Evolutionary conservation across 2,797 vertebrate species (phyloP).

Genomic region (Iguana delicatissima): DNA sequence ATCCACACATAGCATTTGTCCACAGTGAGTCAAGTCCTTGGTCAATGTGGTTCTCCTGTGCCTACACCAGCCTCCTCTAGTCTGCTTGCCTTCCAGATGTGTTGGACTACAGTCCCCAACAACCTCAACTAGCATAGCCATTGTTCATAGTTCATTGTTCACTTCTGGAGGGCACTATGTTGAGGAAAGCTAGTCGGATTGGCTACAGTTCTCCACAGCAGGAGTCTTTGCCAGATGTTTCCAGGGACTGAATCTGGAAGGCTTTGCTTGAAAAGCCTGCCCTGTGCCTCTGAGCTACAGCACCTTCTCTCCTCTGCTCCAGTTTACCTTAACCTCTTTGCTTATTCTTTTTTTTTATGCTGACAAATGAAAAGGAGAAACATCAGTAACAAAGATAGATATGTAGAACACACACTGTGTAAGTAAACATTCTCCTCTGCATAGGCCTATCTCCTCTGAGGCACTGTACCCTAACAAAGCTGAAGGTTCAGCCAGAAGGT

Average conservation of each 20-base stretch:
- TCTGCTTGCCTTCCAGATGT: neutral
- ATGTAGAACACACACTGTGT: neutral
- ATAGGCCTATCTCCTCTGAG: neutral
- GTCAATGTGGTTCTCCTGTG: neutral
- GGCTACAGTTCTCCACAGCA: neutral
- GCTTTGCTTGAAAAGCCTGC: neutral
- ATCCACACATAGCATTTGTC: neutral
- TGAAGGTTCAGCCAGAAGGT: neutral
- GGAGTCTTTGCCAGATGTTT: neutral
- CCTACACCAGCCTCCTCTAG: neutral
- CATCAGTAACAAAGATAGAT: neutral
- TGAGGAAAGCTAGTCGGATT: neutral
- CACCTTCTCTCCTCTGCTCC: neutral
- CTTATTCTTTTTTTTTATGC: neutral
- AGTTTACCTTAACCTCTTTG: neutral
- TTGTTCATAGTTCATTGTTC: neutral
- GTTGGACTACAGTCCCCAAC: neutral
- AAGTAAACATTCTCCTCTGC: fast-evolving
- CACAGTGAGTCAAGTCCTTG: neutral
- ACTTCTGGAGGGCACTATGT: neutral
- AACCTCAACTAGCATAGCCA: neutral
- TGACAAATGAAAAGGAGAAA: slow-evolving; percentile 17
- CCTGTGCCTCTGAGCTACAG: neutral
- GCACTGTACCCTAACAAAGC: neutral
- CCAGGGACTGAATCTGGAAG: neutral